Conservation (phyloP, 2,888 invertebrate species). For the Eupelmus urozonus region DNA sequence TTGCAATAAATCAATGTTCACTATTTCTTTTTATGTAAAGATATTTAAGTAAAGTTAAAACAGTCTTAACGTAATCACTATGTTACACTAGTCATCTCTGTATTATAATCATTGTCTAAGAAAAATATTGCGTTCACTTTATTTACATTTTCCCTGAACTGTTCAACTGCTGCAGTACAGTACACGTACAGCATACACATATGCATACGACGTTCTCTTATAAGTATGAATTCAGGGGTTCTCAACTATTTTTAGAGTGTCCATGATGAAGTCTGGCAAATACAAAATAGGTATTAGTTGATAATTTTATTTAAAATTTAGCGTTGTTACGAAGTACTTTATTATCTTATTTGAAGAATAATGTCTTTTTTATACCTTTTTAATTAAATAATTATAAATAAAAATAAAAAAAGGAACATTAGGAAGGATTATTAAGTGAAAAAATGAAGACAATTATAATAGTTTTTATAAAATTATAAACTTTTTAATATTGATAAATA, state of each 20-base stretch:
- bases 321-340: too few relatives aligned
- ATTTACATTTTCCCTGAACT: slow-evolving; percentile 40
- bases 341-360: too few relatives aligned
- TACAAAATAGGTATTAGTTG: slow-evolving; percentile 14
- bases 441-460: too few relatives aligned
- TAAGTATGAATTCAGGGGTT: slow-evolving; percentile 1
- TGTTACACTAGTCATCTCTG: slow-evolving; percentile 13
- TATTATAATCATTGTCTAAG: not conserved
- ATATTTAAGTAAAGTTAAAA: slow-evolving; percentile 4
- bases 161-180: too few relatives aligned
- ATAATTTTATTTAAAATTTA: too few relatives aligned
- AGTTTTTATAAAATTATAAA: slow-evolving; percentile 3
- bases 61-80: not conserved
- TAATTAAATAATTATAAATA: too few relatives aligned
- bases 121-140: slow-evolving; percentile 9
- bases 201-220: too few relatives aligned
- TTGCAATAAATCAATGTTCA: slow-evolving; percentile 12
- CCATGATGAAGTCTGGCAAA: not conserved
- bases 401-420: too few relatives aligned
- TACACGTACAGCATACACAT: too few relatives aligned
- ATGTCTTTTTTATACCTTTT: too few relatives aligned
- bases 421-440: too few relatives aligned
- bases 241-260: not conserved
- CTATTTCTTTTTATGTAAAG: not conserved
- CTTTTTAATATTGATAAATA: slow-evolving; percentile 8